Evolutionary conservation across 2,888 invertebrate species (phyloP).

Genomic region (Cactoblastis cactorum): DNA sequence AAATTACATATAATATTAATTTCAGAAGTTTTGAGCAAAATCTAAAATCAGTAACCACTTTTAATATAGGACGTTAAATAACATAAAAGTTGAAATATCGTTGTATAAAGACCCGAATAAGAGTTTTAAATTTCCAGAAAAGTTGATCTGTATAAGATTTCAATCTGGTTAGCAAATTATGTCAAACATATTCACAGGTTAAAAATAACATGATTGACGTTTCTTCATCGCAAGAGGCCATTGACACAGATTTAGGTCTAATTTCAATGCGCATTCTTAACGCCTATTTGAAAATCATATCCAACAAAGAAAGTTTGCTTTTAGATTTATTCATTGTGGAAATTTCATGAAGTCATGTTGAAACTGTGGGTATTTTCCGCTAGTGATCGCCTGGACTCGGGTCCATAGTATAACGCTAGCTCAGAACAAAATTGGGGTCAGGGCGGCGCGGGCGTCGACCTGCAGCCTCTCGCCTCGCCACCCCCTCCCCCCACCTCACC

Average conservation of each 20-base stretch:
- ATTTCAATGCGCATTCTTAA: neutral
- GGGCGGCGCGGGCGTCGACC: constrained; percentile 78
- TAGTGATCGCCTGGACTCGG: constrained; percentile 65
- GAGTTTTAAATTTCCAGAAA: constrained; percentile 36
- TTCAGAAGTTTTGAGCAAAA: too few relatives aligned
- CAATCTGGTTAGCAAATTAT: constrained; percentile 57
- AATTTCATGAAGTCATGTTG: constrained; percentile 37
- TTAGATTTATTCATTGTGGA: constrained; percentile 21
- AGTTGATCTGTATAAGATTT: constrained; percentile 24
- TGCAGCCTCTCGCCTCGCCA: constrained; percentile 53
- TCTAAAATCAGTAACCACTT: too few relatives aligned
- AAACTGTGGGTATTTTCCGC: constrained; percentile 72
- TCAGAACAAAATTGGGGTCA: constrained; percentile 72
- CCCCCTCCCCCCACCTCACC: constrained; percentile 27
- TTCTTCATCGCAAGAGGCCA: constrained; percentile 27
- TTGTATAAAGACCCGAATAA: constrained; percentile 25
- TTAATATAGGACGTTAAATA: too few relatives aligned
- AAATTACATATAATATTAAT: too few relatives aligned
- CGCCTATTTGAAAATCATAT: neutral
- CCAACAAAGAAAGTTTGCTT: constrained; percentile 9
- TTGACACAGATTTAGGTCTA: constrained; percentile 27
- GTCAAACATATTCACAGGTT: constrained; percentile 37
- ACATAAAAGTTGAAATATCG: neutral
- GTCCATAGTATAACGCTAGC: constrained; percentile 77
- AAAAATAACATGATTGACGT: constrained; percentile 26